phyloP scores from a whole-genome alignment of 2,113 vertebrate species.

The Zosterops lateralis region DNA sequence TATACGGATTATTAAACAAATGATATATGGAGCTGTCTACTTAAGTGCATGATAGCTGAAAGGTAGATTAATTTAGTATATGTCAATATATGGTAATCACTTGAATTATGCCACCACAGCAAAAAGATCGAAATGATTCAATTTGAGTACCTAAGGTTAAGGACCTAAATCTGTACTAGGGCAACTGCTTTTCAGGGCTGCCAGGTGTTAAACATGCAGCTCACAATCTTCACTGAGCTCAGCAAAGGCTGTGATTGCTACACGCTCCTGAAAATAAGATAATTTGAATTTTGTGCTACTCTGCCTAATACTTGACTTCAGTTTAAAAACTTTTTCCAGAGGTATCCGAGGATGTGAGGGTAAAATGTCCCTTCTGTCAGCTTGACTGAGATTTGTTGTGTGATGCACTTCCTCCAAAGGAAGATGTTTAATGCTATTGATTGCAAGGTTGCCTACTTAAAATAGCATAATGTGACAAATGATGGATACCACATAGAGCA shows the following conservation, averaged over 20 bases:
- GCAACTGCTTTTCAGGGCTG: neutral
- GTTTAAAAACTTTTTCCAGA: slow-evolving; percentile 4
- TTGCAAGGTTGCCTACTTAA: slow-evolving; percentile 49
- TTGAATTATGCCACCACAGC: slow-evolving; percentile 12
- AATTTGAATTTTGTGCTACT: neutral
- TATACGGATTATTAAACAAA: slow-evolving; percentile 39
- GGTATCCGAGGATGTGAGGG: neutral
- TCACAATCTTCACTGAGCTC: neutral
- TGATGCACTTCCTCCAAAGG: slow-evolving; percentile 13
- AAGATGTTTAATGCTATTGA: slow-evolving; percentile 54
- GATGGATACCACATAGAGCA: neutral
- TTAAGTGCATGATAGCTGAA: neutral
- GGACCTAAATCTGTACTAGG: neutral
- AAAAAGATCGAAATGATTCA: neutral
- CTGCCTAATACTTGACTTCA: neutral
- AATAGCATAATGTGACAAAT: slow-evolving; percentile 52
- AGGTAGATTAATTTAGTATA: slow-evolving; percentile 8
- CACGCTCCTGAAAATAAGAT: neutral
- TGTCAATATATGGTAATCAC: slow-evolving; percentile 32
- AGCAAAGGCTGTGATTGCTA: neutral
- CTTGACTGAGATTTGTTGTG: neutral
- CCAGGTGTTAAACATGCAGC: neutral
- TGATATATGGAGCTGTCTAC: neutral
- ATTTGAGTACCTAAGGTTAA: neutral
- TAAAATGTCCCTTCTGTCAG: neutral